These are phyloP conservation scores for Chloropsis hardwickii DNA, from an alignment of 2,113 vertebrate species.

Conservation along the genomic window DNA sequence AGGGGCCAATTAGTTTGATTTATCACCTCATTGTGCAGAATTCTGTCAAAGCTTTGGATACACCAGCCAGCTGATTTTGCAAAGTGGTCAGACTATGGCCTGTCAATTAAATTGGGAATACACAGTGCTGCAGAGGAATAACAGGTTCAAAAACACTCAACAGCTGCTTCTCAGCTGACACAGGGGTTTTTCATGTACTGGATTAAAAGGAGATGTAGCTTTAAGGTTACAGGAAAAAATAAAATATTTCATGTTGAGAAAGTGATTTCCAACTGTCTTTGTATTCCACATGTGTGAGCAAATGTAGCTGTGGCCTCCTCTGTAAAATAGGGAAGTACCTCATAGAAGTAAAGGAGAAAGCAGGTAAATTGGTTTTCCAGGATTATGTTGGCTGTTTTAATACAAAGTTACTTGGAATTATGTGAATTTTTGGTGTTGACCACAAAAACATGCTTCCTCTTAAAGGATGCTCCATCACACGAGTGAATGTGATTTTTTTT, in stretches of 20 bases:
- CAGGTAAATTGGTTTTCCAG: not conserved
- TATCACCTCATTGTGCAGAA: not conserved
- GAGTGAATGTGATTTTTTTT: not conserved
- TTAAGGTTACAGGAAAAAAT: not conserved
- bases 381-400: not conserved
- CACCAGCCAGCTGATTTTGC: not conserved
- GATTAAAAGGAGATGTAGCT: not conserved
- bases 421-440: not conserved
- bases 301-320: not conserved
- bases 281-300: not conserved
- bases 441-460: not conserved
- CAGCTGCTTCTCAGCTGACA: not conserved
- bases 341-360: not conserved
- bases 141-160: not conserved
- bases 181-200: not conserved
- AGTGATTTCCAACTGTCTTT: not conserved
- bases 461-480: not conserved
- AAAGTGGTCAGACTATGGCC: not conserved
- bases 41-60: not conserved
- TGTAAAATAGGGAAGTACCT: not conserved
- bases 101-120: not conserved
- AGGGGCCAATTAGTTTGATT: not conserved
- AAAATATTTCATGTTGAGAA: not conserved
- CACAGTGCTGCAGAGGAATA: not conserved
- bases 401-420: not conserved